Evolutionary conservation across 2,888 invertebrate species (phyloP), one percentile per base, ranked within the genome.

Genomic region (Yponomeuta evonymella): DNA sequence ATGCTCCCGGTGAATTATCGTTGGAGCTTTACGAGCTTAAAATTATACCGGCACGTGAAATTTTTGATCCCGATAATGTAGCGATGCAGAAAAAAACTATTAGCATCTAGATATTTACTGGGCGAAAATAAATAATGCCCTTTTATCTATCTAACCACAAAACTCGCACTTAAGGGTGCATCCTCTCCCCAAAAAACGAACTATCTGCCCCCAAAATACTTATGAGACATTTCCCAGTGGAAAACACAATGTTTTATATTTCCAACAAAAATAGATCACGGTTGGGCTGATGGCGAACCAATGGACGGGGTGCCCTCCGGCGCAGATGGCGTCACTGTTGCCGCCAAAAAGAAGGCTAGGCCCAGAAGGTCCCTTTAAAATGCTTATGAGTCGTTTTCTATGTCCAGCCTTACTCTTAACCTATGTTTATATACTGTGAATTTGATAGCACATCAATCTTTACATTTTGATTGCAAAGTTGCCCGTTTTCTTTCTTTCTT

Each of bases 11-110:
- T 90, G 90, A 91, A 89, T 91, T 91, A 91, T 91, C 86, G 86
- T 85, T 78, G 85, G 81, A 83, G 89, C 89, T 92, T 91, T 91
- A 92, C 89, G 91, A 91, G 91, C 89, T 92, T 90, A 91, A 92
- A 92, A 92, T 92, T 91, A 91, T 90, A 91, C 88, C 87, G 86
- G 83, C 89, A 88, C 87, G 89, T 90, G 89, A 90, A 91, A 91
- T 90, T 90, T 90, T 85, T 90, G 90, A 90, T 90, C 89, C 88
- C 89, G 87, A 90, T 91, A 90, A 89, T 89, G 83, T 85, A 85
- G 33, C 33, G 68, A 48, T 58, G 68, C 51, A 43, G 43, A 43
- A 43, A 43, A 33, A 43, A 43, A 43, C 43, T 43, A 43, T 43
- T 3, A 43, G 9, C 43, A 15, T 5, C 15, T 15, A 15, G 29